phyloP scores from a whole-genome alignment of 2,797 vertebrate genomes.

The Melanotaenia parkinsoni region DNA sequence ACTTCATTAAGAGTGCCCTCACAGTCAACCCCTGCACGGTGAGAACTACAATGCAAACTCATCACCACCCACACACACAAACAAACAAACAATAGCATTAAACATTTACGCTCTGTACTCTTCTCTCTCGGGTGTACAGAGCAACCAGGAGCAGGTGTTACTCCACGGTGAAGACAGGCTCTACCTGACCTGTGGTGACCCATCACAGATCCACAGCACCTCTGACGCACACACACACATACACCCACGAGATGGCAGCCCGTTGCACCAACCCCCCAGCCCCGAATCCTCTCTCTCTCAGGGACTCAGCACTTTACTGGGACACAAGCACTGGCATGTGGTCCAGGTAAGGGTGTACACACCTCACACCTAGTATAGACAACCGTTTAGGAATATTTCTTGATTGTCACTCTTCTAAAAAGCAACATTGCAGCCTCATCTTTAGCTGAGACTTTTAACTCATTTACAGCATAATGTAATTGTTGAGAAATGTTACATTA shows the following conservation, averaged over 20 bases:
- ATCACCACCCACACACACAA: not conserved
- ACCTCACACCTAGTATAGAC: not conserved
- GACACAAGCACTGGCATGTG: constrained; percentile 98
- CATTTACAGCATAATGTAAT: not conserved
- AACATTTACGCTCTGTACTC: constrained; percentile 6
- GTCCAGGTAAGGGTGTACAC: constrained; percentile 87
- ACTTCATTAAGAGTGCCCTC: constrained; percentile 99
- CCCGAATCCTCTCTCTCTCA: constrained; percentile 88
- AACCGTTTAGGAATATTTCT: not conserved
- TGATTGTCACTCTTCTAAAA: not conserved
- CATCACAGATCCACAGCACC: constrained; percentile 87
- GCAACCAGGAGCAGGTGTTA: constrained; percentile 98
- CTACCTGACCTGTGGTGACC: constrained; percentile 96
- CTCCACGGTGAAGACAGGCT: constrained; percentile 97
- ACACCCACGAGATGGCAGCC: constrained; percentile 83
- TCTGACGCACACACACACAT: constrained; percentile 78
- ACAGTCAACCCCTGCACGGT: constrained; percentile 98
- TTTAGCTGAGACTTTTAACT: not conserved
- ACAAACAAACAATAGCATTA: not conserved
- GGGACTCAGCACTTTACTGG: constrained; percentile 99
- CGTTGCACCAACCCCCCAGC: constrained; percentile 80
- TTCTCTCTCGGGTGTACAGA: constrained; percentile 77
- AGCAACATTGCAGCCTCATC: not conserved
- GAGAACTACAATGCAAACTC: constrained; percentile 57
- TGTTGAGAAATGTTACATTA: not conserved